phyloP scores from a whole-genome alignment of 1,140 invertebrate genomes.

The Andrena cerasifolii region DNA sequence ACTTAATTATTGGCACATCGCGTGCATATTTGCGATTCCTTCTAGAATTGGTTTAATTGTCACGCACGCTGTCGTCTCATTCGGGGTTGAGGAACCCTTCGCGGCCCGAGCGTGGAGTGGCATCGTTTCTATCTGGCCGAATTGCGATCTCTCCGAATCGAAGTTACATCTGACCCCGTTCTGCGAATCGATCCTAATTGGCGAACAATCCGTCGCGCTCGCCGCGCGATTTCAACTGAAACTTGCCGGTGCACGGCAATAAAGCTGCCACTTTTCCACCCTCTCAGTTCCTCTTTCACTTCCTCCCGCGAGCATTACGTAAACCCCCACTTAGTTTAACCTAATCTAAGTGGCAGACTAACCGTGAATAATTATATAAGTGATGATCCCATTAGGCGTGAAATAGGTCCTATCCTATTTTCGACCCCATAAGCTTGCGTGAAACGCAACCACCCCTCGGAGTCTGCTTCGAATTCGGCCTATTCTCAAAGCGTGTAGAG shows the following conservation, averaged over 20 bases:
- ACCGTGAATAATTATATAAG: constrained; percentile 66
- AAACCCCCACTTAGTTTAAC: constrained; percentile 51
- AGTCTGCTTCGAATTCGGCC: neutral
- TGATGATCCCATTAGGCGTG: constrained; percentile 55
- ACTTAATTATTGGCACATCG: too few species aligned
- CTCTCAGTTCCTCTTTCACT: constrained; percentile 55
- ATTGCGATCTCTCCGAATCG: constrained; percentile 36
- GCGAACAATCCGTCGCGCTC: constrained; percentile 21
- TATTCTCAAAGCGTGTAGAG: too few species aligned
- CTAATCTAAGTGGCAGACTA: constrained; percentile 52
- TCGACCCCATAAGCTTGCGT: neutral
- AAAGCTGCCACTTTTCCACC: constrained; percentile 39
- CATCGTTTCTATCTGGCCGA: constrained; percentile 8
- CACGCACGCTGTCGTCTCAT: neutral
- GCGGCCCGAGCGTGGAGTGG: neutral
- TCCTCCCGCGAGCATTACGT: constrained; percentile 53
- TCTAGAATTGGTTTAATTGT: neutral
- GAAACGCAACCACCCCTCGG: neutral
- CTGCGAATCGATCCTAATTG: constrained; percentile 36
- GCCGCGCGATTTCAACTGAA: constrained; percentile 21
- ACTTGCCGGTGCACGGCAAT: constrained; percentile 35
- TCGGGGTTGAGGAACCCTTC: neutral
- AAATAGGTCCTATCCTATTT: constrained; percentile 62
- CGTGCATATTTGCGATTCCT: neutral
- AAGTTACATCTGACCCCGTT: constrained; percentile 8